Evolutionary conservation across 2,113 vertebrate genomes (phyloP), one percentile per base, ranked within the genome.

Genomic region (Ictalurus punctatus): DNA sequence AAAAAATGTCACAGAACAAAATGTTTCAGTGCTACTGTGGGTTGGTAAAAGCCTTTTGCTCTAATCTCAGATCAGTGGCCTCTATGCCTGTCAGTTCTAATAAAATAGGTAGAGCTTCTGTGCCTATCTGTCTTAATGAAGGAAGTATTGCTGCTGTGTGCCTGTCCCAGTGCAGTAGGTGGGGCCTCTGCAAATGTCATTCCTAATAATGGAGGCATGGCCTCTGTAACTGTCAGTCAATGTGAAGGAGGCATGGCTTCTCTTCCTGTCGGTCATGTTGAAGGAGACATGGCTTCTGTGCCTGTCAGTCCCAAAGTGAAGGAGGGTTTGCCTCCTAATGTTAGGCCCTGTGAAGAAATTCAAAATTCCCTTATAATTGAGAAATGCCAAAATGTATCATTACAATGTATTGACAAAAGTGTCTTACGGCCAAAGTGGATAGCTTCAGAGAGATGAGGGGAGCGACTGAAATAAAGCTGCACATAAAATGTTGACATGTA

Each of bases 1-100:
- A 34, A 58, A n/a, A 67, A 83, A 83, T 73, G 37, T 87, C 34
- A 80, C 27, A 16, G 61, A 17, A 69, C 58, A 37, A 83, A 54
- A 69, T 30, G 65, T 71, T 85, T 81, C 13, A 54, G 78, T 56
- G 52, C 27, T 81, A 19, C n/a, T 17, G 78, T 13, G 63, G 7
- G 8, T 56, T 37, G 48, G 1, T 56, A 17, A 56, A 81, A 30
- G 14, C 27, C 5, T 30, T 81, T 30, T 56, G 3, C 30, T 59
- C 10, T 34, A 19, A 71, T 71, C 69, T 0, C n/a, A 71, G 16
- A 34, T 71, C 69, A 34, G 69, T 34, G 12, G 13, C 6, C 23
- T 78, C 23, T 25, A 6, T 48, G 6, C 69, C 30, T 73, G 30
- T 37, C 34, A 21, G 34, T 71, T 30, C 6, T 0, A 27, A 23